phyloP scores from a whole-genome alignment of 1,140 invertebrate species.

The Globodera ellingtonae region DNA sequence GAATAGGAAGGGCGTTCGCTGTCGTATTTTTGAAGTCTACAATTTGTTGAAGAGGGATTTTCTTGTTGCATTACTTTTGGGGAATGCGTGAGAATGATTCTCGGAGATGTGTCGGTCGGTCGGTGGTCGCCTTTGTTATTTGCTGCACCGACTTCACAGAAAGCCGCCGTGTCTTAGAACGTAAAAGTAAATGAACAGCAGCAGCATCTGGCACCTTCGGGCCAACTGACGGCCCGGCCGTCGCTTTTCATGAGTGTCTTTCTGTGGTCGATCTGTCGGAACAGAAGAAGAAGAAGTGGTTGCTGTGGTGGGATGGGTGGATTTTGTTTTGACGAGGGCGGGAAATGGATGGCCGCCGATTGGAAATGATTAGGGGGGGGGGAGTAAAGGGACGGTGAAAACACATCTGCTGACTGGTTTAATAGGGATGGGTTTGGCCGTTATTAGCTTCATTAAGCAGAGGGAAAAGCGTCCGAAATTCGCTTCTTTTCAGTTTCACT shows the following conservation, averaged over 20 bases:
- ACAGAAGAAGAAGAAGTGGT: not conserved
- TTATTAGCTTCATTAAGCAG: not conserved
- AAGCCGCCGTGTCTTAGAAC: not conserved
- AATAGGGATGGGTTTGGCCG: not conserved
- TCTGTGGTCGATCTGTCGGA: not conserved
- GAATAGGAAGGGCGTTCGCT: not conserved
- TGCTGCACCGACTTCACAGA: not conserved
- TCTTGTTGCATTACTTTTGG: not conserved
- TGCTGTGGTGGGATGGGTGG: too few species aligned
- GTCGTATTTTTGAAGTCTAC: not conserved
- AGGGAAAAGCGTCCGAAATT: not conserved
- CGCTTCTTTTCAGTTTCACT: constrained; percentile 51
- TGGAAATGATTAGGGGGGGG: not conserved
- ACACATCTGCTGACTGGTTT: too few species aligned
- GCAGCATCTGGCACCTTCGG: not conserved
- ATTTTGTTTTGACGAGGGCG: too few species aligned
- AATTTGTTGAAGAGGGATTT: not conserved
- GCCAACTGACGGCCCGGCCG: not conserved
- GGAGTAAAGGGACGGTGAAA: not conserved
- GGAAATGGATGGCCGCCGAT: not conserved
- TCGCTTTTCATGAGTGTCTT: not conserved
- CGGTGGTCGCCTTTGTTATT: too few species aligned
- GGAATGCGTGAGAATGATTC: not conserved
- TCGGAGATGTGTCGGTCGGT: too few species aligned
- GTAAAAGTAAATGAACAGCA: not conserved